These are phyloP conservation scores for Emys orbicularis DNA, from an alignment of 2,797 vertebrate genomes.

Conservation along the genomic window DNA sequence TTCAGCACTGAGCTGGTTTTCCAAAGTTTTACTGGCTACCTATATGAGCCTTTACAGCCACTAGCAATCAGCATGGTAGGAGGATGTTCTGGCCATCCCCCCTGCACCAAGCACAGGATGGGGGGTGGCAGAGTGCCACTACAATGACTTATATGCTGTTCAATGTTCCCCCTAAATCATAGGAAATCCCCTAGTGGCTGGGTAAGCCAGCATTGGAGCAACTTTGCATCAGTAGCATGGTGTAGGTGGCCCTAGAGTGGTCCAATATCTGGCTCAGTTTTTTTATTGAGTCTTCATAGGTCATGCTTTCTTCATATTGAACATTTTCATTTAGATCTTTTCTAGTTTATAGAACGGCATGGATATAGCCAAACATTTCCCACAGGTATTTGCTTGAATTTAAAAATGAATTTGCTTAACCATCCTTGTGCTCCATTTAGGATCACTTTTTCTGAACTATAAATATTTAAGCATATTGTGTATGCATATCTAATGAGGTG, in stretches of 20 bases:
- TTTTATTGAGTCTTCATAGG: not conserved
- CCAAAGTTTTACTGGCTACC: not conserved
- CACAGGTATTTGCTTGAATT: not conserved
- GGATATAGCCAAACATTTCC: not conserved
- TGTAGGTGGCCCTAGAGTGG: not conserved
- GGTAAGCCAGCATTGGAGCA: not conserved
- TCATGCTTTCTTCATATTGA: not conserved
- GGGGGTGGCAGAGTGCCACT: not conserved
- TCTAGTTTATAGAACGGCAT: not conserved
- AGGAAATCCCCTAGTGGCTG: constrained; percentile 26
- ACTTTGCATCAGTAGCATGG: not conserved
- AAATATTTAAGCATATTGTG: not conserved
- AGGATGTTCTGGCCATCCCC: not conserved
- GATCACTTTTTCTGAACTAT: not conserved
- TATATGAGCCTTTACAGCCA: not conserved
- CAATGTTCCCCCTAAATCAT: not conserved
- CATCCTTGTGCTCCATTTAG: not conserved
- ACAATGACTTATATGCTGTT: not conserved
- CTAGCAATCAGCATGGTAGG: not conserved
- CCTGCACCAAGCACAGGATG: not conserved
- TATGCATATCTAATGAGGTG: not conserved
- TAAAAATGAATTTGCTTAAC: not conserved
- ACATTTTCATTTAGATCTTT: not conserved
- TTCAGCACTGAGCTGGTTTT: not conserved
- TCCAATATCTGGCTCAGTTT: not conserved